phyloP scores from a whole-genome alignment of 2,113 vertebrate genomes.

The Dendrocopos noguchii region DNA sequence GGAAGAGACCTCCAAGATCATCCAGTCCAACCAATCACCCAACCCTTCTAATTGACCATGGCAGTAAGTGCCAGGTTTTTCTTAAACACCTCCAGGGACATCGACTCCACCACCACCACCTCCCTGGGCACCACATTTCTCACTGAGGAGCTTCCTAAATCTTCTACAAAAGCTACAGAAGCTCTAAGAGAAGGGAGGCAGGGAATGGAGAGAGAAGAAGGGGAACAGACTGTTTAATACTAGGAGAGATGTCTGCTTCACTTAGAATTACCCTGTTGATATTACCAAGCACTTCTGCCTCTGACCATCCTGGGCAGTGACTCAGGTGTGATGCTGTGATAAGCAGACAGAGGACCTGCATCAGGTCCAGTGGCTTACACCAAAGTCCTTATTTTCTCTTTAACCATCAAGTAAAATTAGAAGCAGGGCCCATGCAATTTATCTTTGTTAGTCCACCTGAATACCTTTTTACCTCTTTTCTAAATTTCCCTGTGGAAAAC shows the following conservation, averaged over 20 bases:
- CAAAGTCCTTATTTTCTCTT: background rate
- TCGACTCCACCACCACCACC: too few relatives aligned
- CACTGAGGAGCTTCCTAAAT: background rate
- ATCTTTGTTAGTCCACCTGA: background rate
- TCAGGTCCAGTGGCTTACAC: background rate
- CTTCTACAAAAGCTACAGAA: background rate
- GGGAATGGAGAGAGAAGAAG: background rate
- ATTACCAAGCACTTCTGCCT: background rate
- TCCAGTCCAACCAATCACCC: too few relatives aligned
- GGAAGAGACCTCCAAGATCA: too few relatives aligned
- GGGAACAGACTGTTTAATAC: background rate
- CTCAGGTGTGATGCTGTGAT: background rate
- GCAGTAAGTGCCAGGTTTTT: too few relatives aligned
- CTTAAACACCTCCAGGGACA: too few relatives aligned
- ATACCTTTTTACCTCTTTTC: background rate
- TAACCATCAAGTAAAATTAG: background rate
- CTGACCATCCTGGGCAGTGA: background rate
- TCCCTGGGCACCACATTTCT: background rate
- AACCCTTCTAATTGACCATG: too few relatives aligned
- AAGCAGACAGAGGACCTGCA: background rate
- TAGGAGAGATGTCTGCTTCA: background rate
- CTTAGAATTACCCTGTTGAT: background rate
- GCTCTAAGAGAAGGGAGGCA: background rate
- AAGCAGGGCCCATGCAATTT: background rate
- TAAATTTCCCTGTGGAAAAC: background rate